phyloP scores from a whole-genome alignment of 2,888 invertebrate species.

The Sarcophaga caerulescens region DNA sequence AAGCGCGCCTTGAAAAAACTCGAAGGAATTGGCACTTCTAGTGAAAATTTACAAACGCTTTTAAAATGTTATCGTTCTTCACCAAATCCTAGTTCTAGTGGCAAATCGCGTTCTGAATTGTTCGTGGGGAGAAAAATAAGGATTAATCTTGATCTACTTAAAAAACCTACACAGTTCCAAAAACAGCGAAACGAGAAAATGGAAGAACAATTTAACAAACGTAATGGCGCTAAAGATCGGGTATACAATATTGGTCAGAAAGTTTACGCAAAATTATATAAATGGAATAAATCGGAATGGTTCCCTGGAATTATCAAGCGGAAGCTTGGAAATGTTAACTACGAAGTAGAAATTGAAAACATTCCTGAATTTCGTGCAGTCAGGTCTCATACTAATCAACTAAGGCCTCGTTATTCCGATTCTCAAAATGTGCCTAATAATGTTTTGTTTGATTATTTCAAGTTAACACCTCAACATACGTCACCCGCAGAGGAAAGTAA shows the following conservation, averaged over 20 bases:
- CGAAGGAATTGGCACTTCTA: neutral
- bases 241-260: neutral
- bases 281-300: neutral
- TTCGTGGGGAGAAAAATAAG: slow-evolving; percentile 30
- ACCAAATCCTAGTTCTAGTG: neutral
- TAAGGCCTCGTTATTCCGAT: slow-evolving; percentile 25
- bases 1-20: neutral
- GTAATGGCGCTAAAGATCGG: slow-evolving; percentile 4
- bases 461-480: neutral
- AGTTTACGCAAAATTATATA: slow-evolving; percentile 1
- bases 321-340: slow-evolving; percentile 35
- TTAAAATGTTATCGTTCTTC: neutral
- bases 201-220: slow-evolving; percentile 6
- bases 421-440: neutral
- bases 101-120: slow-evolving; percentile 24
- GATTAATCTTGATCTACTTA: slow-evolving; percentile 22
- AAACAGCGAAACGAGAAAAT: neutral
- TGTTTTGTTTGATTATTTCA: slow-evolving; percentile 24
- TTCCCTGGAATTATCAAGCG: neutral
- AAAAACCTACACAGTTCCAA: neutral
- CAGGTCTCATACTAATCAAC: slow-evolving; percentile 40
- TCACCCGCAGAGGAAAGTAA: neutral
- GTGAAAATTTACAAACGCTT: slow-evolving; percentile 2
- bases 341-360: slow-evolving; percentile 37
- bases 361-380: slow-evolving; percentile 42